A percentile compares a stretch with the other conserved stretches of the same genome.
Conservation (phyloP, 2,888 invertebrate species). For the Mesochorus sp. region DNA sequence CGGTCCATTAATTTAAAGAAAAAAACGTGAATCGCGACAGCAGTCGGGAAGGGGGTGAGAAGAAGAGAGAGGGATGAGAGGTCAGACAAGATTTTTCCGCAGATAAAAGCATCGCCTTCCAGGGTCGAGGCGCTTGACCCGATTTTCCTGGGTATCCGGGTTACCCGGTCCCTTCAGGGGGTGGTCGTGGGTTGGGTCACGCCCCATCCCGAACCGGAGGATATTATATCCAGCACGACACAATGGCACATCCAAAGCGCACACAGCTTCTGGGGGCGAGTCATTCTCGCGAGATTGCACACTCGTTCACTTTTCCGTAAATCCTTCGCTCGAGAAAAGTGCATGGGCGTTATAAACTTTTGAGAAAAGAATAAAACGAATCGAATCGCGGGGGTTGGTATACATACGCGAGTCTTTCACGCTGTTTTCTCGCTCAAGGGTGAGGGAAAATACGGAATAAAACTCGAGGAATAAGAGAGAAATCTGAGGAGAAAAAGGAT, state of each 20-base stretch:
- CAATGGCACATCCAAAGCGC: not conserved
- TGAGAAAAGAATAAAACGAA: not conserved
- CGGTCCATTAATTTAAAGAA: too few species aligned
- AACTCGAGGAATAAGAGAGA: not conserved
- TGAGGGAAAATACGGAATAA: not conserved
- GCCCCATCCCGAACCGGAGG: not conserved
- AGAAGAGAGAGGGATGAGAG: too few species aligned
- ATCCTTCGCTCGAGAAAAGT: not conserved
- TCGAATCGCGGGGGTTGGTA: not conserved
- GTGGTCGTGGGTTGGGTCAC: not conserved
- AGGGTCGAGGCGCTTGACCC: constrained; percentile 50
- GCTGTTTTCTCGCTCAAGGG: not conserved
- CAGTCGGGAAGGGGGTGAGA: too few species aligned
- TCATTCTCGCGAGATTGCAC: too few species aligned
- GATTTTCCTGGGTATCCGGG: constrained; percentile 54
- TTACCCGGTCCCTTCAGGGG: constrained; percentile 57
- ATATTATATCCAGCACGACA: not conserved
- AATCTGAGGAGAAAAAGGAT: not conserved
- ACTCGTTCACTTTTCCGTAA: too few species aligned
- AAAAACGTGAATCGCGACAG: too few species aligned
- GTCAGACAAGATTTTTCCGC: too few species aligned
- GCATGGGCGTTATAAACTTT: not conserved
- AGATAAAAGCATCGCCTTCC: too few species aligned
- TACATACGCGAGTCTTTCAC: not conserved
- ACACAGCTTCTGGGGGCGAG: not conserved